Evolutionary conservation across 2,888 invertebrate species (phyloP).

Genomic region (Crepidodera aurea): DNA sequence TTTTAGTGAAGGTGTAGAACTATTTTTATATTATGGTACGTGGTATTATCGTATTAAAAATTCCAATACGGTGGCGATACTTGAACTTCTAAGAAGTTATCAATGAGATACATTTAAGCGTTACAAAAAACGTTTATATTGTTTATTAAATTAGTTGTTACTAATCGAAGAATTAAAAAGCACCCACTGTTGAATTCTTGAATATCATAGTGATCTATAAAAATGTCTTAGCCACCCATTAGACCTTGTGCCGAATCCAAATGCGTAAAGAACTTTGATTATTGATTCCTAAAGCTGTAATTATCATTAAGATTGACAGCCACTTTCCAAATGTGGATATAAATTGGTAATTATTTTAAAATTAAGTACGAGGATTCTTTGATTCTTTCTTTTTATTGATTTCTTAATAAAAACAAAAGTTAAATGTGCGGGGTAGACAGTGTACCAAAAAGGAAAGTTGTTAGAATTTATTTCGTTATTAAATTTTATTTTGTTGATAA

Average conservation of each 20-base stretch:
- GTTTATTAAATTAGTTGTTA: conserved; percentile 9
- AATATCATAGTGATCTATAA: conserved; percentile 13
- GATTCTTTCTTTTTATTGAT: not conserved
- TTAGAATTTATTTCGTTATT: not conserved
- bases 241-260: conserved; percentile 24
- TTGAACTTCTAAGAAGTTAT: conserved; percentile 9
- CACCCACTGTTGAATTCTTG: conserved; percentile 11
- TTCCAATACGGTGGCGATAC: not conserved
- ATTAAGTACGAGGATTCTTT: conserved; percentile 7
- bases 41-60: not conserved
- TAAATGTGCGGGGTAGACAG: not conserved
- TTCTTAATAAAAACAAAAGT: not conserved
- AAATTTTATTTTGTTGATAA: not conserved
- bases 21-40: not conserved
- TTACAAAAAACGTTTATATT: conserved; percentile 9
- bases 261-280: conserved; percentile 6
- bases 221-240: conserved; percentile 6
- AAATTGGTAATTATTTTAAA: conserved; percentile 2
- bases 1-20: not conserved
- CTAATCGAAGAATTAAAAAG: conserved; percentile 4
- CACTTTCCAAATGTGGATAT: conserved; percentile 4
- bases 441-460: not conserved
- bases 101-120: conserved; percentile 3
- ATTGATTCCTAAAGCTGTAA: conserved; percentile 11
- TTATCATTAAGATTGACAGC: conserved; percentile 15